Percentiles rank a stretch among this genome's conserved stretches.
phyloP scores from a whole-genome alignment of 2,888 invertebrate species.

The Rosalia funebris region DNA sequence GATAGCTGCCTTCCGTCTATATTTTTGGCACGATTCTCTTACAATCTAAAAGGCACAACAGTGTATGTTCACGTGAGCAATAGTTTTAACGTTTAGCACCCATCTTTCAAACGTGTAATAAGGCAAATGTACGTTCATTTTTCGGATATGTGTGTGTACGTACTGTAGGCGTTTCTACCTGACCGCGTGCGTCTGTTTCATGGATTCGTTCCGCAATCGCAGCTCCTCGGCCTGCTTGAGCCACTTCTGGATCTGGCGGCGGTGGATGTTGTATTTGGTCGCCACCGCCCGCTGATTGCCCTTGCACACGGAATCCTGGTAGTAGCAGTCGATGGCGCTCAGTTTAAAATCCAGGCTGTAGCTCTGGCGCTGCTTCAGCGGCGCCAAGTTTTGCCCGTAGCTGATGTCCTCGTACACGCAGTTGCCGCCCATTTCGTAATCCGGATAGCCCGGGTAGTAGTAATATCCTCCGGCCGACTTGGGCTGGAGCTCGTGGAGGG shows the following conservation, averaged over 20 bases:
- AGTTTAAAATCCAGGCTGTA: constrained; percentile 69
- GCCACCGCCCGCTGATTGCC: constrained; percentile 65
- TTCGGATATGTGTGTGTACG: neutral
- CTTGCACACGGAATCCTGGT: constrained; percentile 65
- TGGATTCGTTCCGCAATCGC: constrained; percentile 55
- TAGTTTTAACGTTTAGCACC: constrained; percentile 51
- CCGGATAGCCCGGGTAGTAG: constrained; percentile 59
- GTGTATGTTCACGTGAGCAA: constrained; percentile 45
- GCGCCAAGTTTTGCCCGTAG: constrained; percentile 38
- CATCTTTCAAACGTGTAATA: constrained; percentile 31
- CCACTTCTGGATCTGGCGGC: constrained; percentile 69
- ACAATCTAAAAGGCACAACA: constrained; percentile 53
- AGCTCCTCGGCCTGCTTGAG: constrained; percentile 66
- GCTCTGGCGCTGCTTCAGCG: constrained; percentile 59
- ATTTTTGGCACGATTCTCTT: constrained; percentile 55
- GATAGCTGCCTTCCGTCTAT: constrained; percentile 46
- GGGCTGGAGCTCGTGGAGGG: constrained; percentile 62
- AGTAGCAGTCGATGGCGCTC: constrained; percentile 67
- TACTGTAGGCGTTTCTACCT: constrained; percentile 46
- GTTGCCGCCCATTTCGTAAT: constrained; percentile 38
- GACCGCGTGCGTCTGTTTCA: constrained; percentile 55
- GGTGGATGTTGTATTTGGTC: constrained; percentile 64
- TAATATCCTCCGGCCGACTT: constrained; percentile 62
- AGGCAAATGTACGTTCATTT: neutral
- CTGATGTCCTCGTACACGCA: constrained; percentile 49